Conservation (phyloP, 2,113 vertebrate species). For the Neofelis nebulosa region DNA sequence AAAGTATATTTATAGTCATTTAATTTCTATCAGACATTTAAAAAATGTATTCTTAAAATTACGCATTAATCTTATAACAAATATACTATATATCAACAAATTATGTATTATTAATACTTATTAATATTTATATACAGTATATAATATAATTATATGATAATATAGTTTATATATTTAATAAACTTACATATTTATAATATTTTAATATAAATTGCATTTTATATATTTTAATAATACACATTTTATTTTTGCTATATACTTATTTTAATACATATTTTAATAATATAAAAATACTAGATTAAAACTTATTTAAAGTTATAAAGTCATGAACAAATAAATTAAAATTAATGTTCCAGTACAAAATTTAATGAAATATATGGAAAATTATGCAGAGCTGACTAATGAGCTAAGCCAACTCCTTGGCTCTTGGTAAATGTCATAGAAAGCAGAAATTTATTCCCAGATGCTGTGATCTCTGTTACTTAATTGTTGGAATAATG, state of each 20-base stretch:
- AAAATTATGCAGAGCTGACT: conserved; percentile 63
- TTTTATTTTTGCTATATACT: background rate
- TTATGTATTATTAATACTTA: background rate
- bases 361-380: conserved; percentile 56
- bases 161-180: background rate
- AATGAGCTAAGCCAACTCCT: conserved; percentile 54
- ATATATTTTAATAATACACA: background rate
- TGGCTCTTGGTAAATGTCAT: conserved; percentile 68
- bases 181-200: background rate
- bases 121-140: background rate
- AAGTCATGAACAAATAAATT: background rate
- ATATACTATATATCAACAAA: background rate
- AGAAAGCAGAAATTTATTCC: conserved; percentile 62
- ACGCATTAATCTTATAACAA: background rate
- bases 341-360: conserved; percentile 39
- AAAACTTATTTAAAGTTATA: background rate
- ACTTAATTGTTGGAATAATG: conserved; percentile 59
- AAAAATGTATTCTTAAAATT: background rate
- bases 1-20: background rate
- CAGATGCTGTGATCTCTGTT: conserved; percentile 53
- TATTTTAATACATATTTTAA: background rate
- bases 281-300: background rate
- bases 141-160: background rate
- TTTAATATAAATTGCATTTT: background rate
- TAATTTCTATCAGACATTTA: background rate